Conservation (phyloP, 2,888 invertebrate genomes). For the Bedellia somnulentella region DNA sequence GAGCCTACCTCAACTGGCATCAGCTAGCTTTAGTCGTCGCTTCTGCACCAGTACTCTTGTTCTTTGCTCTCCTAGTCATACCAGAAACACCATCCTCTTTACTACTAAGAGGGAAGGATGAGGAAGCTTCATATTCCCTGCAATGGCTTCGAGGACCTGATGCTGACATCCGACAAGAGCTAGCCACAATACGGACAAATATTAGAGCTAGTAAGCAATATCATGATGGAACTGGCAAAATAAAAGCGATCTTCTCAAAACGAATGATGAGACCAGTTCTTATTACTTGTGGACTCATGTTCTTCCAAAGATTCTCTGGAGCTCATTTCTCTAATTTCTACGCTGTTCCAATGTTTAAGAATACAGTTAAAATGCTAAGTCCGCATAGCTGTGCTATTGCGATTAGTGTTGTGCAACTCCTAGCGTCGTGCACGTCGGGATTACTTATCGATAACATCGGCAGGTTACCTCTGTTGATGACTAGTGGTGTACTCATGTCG, state of each 20-base stretch:
- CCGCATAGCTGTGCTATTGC: slow-evolving; percentile 83
- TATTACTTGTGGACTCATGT: slow-evolving; percentile 84
- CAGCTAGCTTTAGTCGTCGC: slow-evolving; percentile 79
- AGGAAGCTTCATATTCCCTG: slow-evolving; percentile 73
- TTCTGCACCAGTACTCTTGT: slow-evolving; percentile 73
- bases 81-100: slow-evolving; percentile 89
- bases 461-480: slow-evolving; percentile 77
- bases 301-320: slow-evolving; percentile 83
- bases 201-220: slow-evolving; percentile 55
- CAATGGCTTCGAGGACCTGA: slow-evolving; percentile 79
- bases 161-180: slow-evolving; percentile 74
- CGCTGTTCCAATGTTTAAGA: slow-evolving; percentile 82
- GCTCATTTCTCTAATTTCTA: slow-evolving; percentile 83
- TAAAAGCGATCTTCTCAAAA: slow-evolving; percentile 38
- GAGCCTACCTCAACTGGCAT: slow-evolving; percentile 81
- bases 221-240: slow-evolving; percentile 29
- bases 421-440: slow-evolving; percentile 80
- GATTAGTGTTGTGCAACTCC: slow-evolving; percentile 78
- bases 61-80: slow-evolving; percentile 73
- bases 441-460: slow-evolving; percentile 85
- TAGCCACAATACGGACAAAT: slow-evolving; percentile 71
- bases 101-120: slow-evolving; percentile 72
- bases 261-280: slow-evolving; percentile 68
- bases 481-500: slow-evolving; percentile 83
- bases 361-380: slow-evolving; percentile 77